phyloP scores from a whole-genome alignment of 1,140 invertebrate species.

The Apis laboriosa region DNA sequence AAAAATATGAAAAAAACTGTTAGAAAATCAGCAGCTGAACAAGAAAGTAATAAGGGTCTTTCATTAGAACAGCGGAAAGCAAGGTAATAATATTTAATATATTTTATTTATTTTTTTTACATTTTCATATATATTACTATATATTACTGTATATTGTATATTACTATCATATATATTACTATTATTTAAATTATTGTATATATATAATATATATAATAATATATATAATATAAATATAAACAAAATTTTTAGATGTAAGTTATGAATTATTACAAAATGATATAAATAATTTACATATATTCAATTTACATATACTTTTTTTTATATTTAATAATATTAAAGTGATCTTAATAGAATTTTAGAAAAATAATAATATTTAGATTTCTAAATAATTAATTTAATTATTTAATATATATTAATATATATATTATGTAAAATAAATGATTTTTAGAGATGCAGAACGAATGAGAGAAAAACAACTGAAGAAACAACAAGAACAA shows the following conservation, averaged over 20 bases:
- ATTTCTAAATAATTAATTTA: not conserved
- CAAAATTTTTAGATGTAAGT: not conserved
- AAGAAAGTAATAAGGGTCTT: constrained; percentile 84
- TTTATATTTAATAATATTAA: not conserved
- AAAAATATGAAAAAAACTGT: constrained; percentile 84
- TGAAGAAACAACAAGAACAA: constrained; percentile 71
- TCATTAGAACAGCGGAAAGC: constrained; percentile 83
- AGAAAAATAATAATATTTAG: not conserved
- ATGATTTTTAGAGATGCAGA: constrained; percentile 82
- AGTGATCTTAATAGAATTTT: not conserved
- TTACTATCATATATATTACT: too few relatives aligned
- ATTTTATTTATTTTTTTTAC: not conserved
- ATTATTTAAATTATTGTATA: too few relatives aligned
- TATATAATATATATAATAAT: too few relatives aligned
- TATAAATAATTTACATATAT: not conserved
- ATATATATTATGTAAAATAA: too few relatives aligned
- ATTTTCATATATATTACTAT: too few relatives aligned
- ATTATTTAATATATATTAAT: not conserved
- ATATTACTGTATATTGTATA: too few relatives aligned
- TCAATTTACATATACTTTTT: not conserved
- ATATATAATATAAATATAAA: too few relatives aligned
- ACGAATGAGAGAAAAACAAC: constrained; percentile 84
- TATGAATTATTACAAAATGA: not conserved
- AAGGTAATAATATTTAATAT: constrained; percentile 73
- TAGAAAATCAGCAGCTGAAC: constrained; percentile 81